Evolutionary conservation across 2,888 invertebrate species (phyloP).

Genomic region (Euplexia lucipara): DNA sequence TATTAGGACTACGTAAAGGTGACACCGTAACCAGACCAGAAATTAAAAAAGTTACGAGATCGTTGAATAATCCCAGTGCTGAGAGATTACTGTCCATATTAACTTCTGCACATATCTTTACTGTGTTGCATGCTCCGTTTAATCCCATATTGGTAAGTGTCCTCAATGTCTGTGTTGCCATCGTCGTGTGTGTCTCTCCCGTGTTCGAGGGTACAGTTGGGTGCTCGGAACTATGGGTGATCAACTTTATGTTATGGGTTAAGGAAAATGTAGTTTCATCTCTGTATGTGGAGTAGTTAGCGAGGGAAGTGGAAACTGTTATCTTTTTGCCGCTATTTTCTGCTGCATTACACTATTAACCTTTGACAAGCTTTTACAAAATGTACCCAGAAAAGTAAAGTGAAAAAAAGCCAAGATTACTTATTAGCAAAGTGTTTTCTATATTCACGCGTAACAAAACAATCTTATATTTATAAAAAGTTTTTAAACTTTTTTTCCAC

Average conservation of each 20-base stretch:
- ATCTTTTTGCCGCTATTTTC: conserved; percentile 3
- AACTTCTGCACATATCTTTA: conserved; percentile 26
- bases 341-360: background rate
- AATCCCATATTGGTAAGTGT: conserved; percentile 38
- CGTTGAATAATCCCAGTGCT: too few species aligned
- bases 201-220: conserved; percentile 36
- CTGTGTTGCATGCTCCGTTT: conserved; percentile 25
- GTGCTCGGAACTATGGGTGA: conserved; percentile 15
- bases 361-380: conserved; percentile 13
- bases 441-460: background rate
- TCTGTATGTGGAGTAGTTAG: conserved; percentile 21
- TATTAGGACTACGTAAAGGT: too few species aligned
- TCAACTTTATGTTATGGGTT: conserved; percentile 40
- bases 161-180: conserved; percentile 39
- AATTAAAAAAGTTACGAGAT: too few species aligned
- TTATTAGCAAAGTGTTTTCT: background rate
- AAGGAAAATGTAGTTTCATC: conserved; percentile 42
- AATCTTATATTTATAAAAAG: too few species aligned
- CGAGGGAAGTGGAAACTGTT: conserved; percentile 25
- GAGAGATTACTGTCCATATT: too few species aligned
- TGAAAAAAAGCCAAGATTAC: background rate
- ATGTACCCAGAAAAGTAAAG: background rate
- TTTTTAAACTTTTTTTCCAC: too few species aligned
- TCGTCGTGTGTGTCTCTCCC: conserved; percentile 28
- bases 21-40: too few species aligned